Evolutionary conservation across 1,140 invertebrate genomes (phyloP).

Genomic region (Lepidotrigona ventralis): DNA sequence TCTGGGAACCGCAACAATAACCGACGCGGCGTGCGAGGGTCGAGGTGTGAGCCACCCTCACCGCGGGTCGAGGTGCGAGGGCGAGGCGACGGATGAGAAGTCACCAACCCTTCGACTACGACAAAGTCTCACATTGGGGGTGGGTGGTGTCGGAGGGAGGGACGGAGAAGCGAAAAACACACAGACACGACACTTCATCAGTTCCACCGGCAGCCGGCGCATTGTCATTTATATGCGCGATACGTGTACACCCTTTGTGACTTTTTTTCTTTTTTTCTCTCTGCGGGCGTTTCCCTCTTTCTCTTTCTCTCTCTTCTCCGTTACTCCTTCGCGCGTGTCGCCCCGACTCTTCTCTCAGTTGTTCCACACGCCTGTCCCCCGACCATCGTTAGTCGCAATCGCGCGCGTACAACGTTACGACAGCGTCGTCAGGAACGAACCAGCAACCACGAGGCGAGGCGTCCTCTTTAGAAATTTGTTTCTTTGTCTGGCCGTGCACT

Average conservation of each 20-base stretch:
- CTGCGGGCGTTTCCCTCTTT: slow-evolving; percentile 19
- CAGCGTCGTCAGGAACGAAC: slow-evolving; percentile 7
- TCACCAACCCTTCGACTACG: slow-evolving; percentile 16
- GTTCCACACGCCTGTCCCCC: slow-evolving; percentile 30
- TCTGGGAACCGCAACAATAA: slow-evolving; percentile 75
- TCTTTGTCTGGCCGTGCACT: slow-evolving; percentile 58
- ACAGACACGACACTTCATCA: slow-evolving; percentile 73
- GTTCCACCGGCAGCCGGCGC: slow-evolving; percentile 65
- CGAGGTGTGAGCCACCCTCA: slow-evolving; percentile 58
- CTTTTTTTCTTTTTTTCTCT: slow-evolving; percentile 40
- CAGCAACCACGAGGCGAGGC: slow-evolving; percentile 38
- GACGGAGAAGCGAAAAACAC: slow-evolving; percentile 39
- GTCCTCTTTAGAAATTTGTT: slow-evolving; percentile 75
- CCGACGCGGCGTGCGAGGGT: slow-evolving; percentile 53
- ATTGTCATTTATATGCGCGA: slow-evolving; percentile 75
- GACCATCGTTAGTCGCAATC: slow-evolving; percentile 60
- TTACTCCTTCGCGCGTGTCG: slow-evolving; percentile 29
- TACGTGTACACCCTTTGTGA: slow-evolving; percentile 65
- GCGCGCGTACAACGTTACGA: slow-evolving; percentile 61
- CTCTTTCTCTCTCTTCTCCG: slow-evolving; percentile 33
- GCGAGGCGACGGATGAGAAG: slow-evolving; percentile 59
- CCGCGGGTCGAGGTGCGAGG: slow-evolving; percentile 56
- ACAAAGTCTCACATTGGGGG: slow-evolving; percentile 35
- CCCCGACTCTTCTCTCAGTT: slow-evolving; percentile 33
- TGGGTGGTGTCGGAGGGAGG: slow-evolving; percentile 26